Evolutionary conservation across 2,113 vertebrate species (phyloP).

Genomic region (Nerophis lumbriciformis): DNA sequence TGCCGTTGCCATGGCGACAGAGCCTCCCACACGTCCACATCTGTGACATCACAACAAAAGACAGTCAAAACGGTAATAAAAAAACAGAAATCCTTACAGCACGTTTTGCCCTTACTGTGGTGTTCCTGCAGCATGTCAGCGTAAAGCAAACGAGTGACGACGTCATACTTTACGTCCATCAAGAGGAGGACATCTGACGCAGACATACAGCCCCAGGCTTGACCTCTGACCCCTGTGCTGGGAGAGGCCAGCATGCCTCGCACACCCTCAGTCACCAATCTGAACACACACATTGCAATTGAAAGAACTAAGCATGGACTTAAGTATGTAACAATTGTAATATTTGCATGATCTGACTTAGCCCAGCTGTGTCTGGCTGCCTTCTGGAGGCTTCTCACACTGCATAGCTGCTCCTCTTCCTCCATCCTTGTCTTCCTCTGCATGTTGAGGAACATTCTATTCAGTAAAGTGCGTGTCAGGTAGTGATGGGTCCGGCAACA

Average conservation of each 20-base stretch:
- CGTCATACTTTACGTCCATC: slow-evolving; percentile 67
- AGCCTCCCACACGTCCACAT: slow-evolving; percentile 53
- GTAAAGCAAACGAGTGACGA: slow-evolving; percentile 57
- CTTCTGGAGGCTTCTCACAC: slow-evolving; percentile 43
- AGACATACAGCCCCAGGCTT: slow-evolving; percentile 42
- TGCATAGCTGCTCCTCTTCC: slow-evolving; percentile 7
- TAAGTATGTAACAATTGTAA: not conserved
- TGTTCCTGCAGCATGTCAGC: slow-evolving; percentile 71
- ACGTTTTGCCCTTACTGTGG: slow-evolving; percentile 42
- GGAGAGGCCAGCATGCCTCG: slow-evolving; percentile 40
- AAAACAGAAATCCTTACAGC: not conserved
- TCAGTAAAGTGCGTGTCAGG: too few species aligned
- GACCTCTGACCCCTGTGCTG: slow-evolving; percentile 14
- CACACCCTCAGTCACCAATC: slow-evolving; percentile 57
- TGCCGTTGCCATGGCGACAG: slow-evolving; percentile 53
- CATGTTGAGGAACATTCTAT: not conserved
- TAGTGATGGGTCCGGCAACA: too few species aligned
- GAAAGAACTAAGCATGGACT: not conserved
- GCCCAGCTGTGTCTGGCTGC: slow-evolving; percentile 49
- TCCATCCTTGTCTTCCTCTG: slow-evolving; percentile 11
- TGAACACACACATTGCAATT: slow-evolving; percentile 12
- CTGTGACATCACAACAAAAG: slow-evolving; percentile 34
- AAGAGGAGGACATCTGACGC: slow-evolving; percentile 57
- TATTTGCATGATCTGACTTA: slow-evolving; percentile 36
- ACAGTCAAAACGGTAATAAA: slow-evolving; percentile 1